Conservation (phyloP, 1,140 invertebrate genomes). For the Scaptomyza graminum region DNA sequence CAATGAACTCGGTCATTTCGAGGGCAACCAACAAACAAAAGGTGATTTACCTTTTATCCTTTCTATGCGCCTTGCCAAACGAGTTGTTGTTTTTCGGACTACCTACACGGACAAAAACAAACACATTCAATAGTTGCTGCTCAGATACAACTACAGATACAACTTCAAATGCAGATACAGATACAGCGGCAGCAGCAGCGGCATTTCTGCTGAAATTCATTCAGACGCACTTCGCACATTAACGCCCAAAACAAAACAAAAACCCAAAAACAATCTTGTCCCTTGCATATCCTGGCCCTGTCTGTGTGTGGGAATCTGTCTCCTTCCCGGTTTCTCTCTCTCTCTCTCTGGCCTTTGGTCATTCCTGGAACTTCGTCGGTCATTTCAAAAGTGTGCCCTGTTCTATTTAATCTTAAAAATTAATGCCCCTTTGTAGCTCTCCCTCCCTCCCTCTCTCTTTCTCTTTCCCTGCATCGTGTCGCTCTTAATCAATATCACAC, state of each 20-base stretch:
- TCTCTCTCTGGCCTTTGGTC: slow-evolving; percentile 12
- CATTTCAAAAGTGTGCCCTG: slow-evolving; percentile 68
- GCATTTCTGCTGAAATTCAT: slow-evolving; percentile 73
- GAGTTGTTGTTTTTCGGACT: slow-evolving; percentile 27
- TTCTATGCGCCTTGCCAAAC: slow-evolving; percentile 48
- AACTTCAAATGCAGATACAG: slow-evolving; percentile 30
- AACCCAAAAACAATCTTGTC: not conserved
- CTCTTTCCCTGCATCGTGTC: slow-evolving; percentile 18
- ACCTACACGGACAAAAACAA: slow-evolving; percentile 5
- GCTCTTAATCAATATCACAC: slow-evolving; percentile 60
- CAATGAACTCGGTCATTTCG: slow-evolving; percentile 57
- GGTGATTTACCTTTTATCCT: slow-evolving; percentile 58
- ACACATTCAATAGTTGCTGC: slow-evolving; percentile 28
- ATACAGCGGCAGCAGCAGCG: slow-evolving; percentile 14
- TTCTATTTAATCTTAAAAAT: slow-evolving; percentile 43
- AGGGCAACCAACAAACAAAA: slow-evolving; percentile 56
- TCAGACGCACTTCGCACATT: slow-evolving; percentile 81
- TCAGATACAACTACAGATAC: slow-evolving; percentile 11
- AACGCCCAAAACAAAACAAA: slow-evolving; percentile 50
- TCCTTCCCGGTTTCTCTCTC: not conserved
- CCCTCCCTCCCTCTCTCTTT: slow-evolving; percentile 24
- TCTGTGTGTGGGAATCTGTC: slow-evolving; percentile 55
- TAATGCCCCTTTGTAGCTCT: slow-evolving; percentile 36
- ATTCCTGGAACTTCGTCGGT: slow-evolving; percentile 70
- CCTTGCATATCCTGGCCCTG: slow-evolving; percentile 38